A percentile compares a stretch with the other conserved stretches of the same genome.
Conservation (phyloP, 2,797 vertebrate genomes). For the Tokudaia tokunoshimensis region DNA sequence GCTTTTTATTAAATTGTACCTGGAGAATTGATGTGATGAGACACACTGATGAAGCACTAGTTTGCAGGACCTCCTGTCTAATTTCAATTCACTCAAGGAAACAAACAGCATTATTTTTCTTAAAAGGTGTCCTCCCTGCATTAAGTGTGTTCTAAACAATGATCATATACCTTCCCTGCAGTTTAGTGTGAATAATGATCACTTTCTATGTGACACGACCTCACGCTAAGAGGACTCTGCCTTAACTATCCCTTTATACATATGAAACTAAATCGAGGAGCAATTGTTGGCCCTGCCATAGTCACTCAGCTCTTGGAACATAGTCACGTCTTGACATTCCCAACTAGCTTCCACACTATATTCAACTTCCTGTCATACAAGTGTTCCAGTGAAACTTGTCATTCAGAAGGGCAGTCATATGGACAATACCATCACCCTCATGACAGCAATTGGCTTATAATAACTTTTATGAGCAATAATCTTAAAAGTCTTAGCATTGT, state of each 20-base stretch:
- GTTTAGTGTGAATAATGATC: neutral
- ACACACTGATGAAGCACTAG: too few species aligned
- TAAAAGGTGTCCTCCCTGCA: neutral
- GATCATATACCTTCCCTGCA: neutral
- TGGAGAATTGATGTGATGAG: neutral
- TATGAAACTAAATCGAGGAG: neutral
- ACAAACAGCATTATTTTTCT: neutral
- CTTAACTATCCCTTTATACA: neutral
- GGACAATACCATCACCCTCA: neutral
- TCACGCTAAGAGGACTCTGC: neutral
- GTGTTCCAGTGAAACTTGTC: too few species aligned
- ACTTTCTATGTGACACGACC: neutral
- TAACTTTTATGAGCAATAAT: neutral
- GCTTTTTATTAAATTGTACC: neutral
- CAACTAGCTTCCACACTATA: neutral
- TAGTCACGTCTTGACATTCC: neutral
- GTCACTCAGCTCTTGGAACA: neutral
- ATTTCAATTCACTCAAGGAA: neutral
- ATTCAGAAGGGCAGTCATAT: too few species aligned
- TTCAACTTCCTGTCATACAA: too few species aligned
- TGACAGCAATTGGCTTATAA: neutral
- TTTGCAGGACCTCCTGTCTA: neutral
- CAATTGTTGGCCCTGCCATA: neutral
- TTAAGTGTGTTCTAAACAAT: neutral
- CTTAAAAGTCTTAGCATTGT: neutral